Evolutionary conservation across 92 coral and sea anemone genomes (phyloP).

Genomic region (Umimayanthus chanpuru): DNA sequence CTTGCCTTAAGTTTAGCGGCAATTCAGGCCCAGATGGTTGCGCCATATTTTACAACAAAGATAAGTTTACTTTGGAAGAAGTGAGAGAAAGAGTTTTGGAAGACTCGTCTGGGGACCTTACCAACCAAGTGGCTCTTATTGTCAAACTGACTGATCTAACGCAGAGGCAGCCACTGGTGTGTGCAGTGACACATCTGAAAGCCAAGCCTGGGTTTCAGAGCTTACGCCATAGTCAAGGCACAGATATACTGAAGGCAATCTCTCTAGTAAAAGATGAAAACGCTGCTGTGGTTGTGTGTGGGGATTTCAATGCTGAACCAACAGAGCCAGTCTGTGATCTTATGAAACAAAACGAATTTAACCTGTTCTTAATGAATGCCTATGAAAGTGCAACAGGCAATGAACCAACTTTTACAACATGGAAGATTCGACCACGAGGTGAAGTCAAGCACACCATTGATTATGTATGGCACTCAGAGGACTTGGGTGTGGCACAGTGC

Average conservation of each 20-base stretch:
- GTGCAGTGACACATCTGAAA: slow-evolving; percentile 89
- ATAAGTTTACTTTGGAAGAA: slow-evolving; percentile 65
- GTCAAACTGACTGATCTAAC: slow-evolving; percentile 65
- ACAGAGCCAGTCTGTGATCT: slow-evolving; percentile 78
- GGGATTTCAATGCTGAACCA: slow-evolving; percentile 98
- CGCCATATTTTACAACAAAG: slow-evolving; percentile 79
- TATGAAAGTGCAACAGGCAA: slow-evolving; percentile 62
- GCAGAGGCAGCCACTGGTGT: slow-evolving; percentile 55
- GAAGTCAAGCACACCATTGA: slow-evolving; percentile 96
- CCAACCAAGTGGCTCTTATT: slow-evolving; percentile 87
- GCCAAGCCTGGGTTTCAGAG: slow-evolving; percentile 77
- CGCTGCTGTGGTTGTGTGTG: slow-evolving; percentile 72
- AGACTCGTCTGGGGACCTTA: slow-evolving; percentile 63
- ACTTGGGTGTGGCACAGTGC: slow-evolving; percentile 69
- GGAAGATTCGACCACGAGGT: slow-evolving; percentile 80
- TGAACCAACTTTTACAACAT: slow-evolving; percentile 87
- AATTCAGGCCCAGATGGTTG: slow-evolving; percentile 97
- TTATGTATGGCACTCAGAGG: slow-evolving; percentile 82
- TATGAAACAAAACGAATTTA: slow-evolving; percentile 67
- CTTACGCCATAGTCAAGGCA: slow-evolving; percentile 76
- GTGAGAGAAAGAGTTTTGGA: slow-evolving; percentile 59
- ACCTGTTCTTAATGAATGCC: slow-evolving; percentile 64
- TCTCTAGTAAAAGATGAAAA: slow-evolving; percentile 57
- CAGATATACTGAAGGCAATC: slow-evolving; percentile 58
- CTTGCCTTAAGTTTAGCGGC: slow-evolving; percentile 77